phyloP scores from a whole-genome alignment of 2,113 vertebrate genomes.

The Protobothrops mucrosquamatus region DNA sequence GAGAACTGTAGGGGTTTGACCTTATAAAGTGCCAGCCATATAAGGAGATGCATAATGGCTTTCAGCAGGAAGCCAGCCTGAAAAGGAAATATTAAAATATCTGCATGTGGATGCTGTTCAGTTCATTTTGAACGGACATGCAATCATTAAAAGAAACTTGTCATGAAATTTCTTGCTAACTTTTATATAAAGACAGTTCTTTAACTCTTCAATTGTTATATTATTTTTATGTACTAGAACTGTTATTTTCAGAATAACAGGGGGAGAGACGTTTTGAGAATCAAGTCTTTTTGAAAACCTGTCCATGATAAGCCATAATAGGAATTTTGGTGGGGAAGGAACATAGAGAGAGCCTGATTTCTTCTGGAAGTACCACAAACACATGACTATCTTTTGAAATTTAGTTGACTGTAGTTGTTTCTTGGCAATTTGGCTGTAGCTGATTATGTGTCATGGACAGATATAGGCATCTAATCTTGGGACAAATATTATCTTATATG shows the following conservation, averaged over 20 bases:
- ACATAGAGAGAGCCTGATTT: neutral
- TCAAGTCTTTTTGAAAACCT: neutral
- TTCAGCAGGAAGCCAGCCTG: neutral
- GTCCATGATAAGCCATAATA: neutral
- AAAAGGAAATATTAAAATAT: neutral
- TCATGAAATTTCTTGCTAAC: neutral
- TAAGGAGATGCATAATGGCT: neutral
- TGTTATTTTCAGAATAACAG: neutral
- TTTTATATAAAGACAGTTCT: neutral
- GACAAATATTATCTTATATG: neutral
- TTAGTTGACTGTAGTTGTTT: neutral
- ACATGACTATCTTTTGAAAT: neutral
- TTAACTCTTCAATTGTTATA: neutral
- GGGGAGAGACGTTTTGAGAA: neutral
- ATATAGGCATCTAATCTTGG: neutral
- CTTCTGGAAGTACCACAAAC: neutral
- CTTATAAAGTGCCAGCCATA: neutral
- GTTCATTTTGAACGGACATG: neutral
- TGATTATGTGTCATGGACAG: neutral
- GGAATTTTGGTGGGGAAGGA: neutral
- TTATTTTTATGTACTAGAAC: neutral
- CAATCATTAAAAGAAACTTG: neutral
- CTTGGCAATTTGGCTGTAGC: neutral
- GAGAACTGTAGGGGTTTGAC: neutral
- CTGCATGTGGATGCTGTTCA: neutral